These are phyloP conservation scores for Smittia aterrima DNA, from an alignment of 2,888 invertebrate genomes.

Conservation along the genomic window DNA sequence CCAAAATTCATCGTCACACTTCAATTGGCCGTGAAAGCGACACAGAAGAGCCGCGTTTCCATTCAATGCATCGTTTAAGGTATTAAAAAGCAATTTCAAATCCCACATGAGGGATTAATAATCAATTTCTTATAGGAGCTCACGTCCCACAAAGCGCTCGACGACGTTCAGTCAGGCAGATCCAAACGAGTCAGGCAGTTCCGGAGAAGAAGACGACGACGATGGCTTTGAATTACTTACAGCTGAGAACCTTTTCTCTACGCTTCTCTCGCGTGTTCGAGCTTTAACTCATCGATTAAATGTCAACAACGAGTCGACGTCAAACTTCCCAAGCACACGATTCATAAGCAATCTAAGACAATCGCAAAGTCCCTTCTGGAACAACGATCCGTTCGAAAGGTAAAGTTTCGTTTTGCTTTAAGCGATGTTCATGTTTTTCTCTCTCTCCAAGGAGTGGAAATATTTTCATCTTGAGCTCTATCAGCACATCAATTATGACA, in stretches of 20 bases:
- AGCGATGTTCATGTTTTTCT: too few species aligned
- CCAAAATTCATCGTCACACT: constrained; percentile 59
- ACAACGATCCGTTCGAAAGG: constrained; percentile 53
- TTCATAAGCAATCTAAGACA: constrained; percentile 58
- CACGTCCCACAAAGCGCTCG: constrained; percentile 64
- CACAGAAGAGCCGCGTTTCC: constrained; percentile 59
- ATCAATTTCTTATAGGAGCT: constrained; percentile 56
- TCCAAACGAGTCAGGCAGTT: constrained; percentile 82
- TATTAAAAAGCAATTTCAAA: constrained; percentile 45
- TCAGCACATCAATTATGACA: too few species aligned
- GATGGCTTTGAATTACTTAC: constrained; percentile 90
- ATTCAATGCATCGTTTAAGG: constrained; percentile 67
- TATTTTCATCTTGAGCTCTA: too few species aligned
- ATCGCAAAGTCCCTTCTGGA: constrained; percentile 53
- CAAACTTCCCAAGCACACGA: constrained; percentile 63
- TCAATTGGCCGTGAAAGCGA: constrained; percentile 61
- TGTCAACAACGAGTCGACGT: constrained; percentile 70
- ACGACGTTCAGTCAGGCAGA: constrained; percentile 57
- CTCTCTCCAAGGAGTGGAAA: too few species aligned
- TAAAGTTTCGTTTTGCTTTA: constrained; percentile 42
- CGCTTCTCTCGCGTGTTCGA: constrained; percentile 76
- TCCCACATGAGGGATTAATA: constrained; percentile 22
- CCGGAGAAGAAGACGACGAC: constrained; percentile 83
- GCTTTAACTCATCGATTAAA: constrained; percentile 81
- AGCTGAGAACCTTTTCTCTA: constrained; percentile 87